These are phyloP conservation scores for Eptesicus fuscus DNA, from an alignment of 2,113 vertebrate genomes.

Conservation along the genomic window DNA sequence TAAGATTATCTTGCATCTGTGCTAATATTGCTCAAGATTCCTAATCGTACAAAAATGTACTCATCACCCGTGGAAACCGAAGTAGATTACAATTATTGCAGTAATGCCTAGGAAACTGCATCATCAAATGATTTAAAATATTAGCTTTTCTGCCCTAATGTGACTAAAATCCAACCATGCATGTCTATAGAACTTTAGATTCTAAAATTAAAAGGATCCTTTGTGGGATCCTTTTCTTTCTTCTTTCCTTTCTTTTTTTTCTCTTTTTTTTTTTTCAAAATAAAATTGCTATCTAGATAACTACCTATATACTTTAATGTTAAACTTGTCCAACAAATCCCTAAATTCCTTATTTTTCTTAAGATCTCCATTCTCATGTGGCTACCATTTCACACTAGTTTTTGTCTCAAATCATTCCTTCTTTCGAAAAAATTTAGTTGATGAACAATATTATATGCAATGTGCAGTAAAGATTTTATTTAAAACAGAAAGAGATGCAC, in stretches of 20 bases:
- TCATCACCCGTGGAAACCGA: not conserved
- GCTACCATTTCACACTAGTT: not conserved
- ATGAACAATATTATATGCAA: not conserved
- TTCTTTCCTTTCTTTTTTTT: not conserved
- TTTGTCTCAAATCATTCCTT: not conserved
- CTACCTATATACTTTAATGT: not conserved
- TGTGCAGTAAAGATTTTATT: not conserved
- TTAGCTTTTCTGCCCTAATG: not conserved
- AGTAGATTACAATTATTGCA: conserved; percentile 29
- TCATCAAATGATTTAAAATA: not conserved
- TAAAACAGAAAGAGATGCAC: not conserved
- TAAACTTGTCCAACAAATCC: not conserved
- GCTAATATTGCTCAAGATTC: conserved; percentile 51
- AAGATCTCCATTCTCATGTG: not conserved
- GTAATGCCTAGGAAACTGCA: not conserved
- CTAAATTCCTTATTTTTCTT: not conserved
- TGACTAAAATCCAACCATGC: not conserved
- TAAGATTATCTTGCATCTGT: conserved; percentile 27
- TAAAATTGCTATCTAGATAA: not conserved
- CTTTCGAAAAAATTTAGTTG: not conserved
- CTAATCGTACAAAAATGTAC: conserved; percentile 31
- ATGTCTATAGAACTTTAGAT: not conserved
- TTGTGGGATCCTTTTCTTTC: not conserved
- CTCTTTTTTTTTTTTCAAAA: not conserved
- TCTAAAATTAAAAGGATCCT: not conserved